These are phyloP conservation scores for Aphaenogaster floridana DNA, from an alignment of 1,140 invertebrate species.

Conservation along the genomic window DNA sequence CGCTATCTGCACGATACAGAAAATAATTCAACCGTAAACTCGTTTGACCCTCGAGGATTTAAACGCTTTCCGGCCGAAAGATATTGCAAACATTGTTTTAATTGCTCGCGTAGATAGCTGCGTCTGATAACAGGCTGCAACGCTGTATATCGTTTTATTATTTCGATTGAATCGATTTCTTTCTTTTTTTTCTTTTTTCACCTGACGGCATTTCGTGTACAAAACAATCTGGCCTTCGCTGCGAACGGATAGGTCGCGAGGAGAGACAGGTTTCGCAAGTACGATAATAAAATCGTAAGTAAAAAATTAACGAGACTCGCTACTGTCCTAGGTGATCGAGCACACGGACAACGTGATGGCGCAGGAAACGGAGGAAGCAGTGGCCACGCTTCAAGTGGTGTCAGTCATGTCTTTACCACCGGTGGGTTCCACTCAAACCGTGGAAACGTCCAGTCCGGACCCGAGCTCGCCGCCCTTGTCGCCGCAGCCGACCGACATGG, in stretches of 20 bases:
- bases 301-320: not conserved
- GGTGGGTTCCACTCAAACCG: conserved; percentile 88
- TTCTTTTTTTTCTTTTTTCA: not conserved
- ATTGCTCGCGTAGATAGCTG: conserved; percentile 31
- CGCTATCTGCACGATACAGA: conserved; percentile 5
- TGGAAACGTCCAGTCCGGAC: conserved; percentile 88
- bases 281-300: not conserved
- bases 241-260: not conserved
- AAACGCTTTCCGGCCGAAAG: conserved; percentile 14
- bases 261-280: not conserved
- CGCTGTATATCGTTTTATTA: conserved; percentile 19
- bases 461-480: conserved; percentile 86
- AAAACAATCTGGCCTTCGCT: not conserved
- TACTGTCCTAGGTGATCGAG: conserved; percentile 86
- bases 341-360: conserved; percentile 88
- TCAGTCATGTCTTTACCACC: conserved; percentile 87
- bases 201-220: not conserved
- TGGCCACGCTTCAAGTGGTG: conserved; percentile 87
- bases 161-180: conserved; percentile 35
- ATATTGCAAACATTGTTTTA: conserved; percentile 59
- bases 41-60: conserved; percentile 51
- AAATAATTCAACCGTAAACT: conserved; percentile 42
- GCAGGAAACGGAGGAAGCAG: conserved; percentile 87
- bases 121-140: conserved; percentile 21
- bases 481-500: conserved; percentile 80